These are phyloP conservation scores for Ephestia elutella DNA, from an alignment of 1,140 invertebrate genomes.

Conservation along the genomic window DNA sequence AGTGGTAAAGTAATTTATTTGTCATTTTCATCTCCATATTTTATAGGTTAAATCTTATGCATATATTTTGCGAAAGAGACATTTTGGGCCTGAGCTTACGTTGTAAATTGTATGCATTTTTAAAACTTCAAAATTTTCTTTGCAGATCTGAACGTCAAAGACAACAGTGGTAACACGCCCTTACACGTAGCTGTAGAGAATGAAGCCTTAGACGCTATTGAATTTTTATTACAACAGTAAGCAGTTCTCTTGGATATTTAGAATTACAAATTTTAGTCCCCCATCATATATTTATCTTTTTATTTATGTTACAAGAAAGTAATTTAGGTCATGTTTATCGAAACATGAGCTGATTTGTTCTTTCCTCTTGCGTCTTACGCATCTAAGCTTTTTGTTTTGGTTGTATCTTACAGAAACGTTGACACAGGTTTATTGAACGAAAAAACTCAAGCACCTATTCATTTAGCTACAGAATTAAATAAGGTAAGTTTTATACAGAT, in stretches of 20 bases:
- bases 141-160: conserved; percentile 84
- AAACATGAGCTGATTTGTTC: not conserved
- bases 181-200: conserved; percentile 87
- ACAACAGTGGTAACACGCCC: conserved; percentile 86
- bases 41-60: too few species aligned
- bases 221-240: conserved; percentile 83
- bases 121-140: conserved; percentile 37
- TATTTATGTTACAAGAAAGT: too few species aligned
- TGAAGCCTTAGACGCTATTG: conserved; percentile 80
- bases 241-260: too few species aligned
- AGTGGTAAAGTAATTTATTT: too few species aligned
- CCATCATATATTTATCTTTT: too few species aligned
- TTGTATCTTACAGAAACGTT: conserved; percentile 80
- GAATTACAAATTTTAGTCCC: too few species aligned
- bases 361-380: not conserved
- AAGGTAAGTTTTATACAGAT: conserved; percentile 73
- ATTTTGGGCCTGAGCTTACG: too few species aligned
- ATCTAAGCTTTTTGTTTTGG: not conserved
- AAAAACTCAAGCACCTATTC: conserved; percentile 84
- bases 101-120: not conserved
- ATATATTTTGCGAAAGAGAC: too few species aligned
- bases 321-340: too few species aligned
- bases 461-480: conserved; percentile 85
- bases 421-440: conserved; percentile 82
- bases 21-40: too few species aligned